phyloP scores from a whole-genome alignment of 1,140 invertebrate genomes.

The Lepidurus apus region DNA sequence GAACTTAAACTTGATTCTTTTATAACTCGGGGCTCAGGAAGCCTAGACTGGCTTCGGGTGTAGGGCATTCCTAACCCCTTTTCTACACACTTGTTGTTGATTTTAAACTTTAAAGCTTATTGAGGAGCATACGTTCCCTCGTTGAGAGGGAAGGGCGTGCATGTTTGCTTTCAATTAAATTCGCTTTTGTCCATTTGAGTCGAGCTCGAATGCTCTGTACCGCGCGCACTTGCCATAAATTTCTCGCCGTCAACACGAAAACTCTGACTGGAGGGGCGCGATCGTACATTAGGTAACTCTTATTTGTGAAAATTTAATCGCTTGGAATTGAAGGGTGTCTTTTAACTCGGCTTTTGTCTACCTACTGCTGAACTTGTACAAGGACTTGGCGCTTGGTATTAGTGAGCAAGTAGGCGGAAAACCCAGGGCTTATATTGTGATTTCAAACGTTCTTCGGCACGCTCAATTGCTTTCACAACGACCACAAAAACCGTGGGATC shows the following conservation, averaged over 20 bases:
- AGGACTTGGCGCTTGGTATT: neutral
- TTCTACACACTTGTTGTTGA: slow-evolving; percentile 2
- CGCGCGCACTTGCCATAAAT: neutral
- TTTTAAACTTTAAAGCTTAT: slow-evolving; percentile 12
- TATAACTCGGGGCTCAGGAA: neutral
- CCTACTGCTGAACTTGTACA: neutral
- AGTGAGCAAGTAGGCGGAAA: slow-evolving; percentile 14
- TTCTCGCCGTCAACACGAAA: neutral
- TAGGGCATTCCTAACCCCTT: neutral
- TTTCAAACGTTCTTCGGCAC: neutral
- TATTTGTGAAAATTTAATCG: slow-evolving; percentile 4
- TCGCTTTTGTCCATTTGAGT: slow-evolving; percentile 5
- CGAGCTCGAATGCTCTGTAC: neutral
- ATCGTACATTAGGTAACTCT: neutral
- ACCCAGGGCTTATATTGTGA: neutral
- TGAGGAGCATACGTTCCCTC: slow-evolving; percentile 10
- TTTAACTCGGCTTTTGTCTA: neutral
- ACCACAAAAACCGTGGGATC: slow-evolving; percentile 11
- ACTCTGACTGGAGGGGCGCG: neutral
- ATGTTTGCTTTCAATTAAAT: slow-evolving; percentile 18
- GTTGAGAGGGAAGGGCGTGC: neutral
- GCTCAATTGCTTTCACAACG: slow-evolving; percentile 18
- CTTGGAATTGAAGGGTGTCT: slow-evolving; percentile 3
- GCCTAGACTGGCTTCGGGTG: neutral
- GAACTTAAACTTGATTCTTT: neutral